Evolutionary conservation across 1,140 invertebrate genomes (phyloP), one percentile per base, ranked within the genome.

Genomic region (Condylostylus longicornis): DNA sequence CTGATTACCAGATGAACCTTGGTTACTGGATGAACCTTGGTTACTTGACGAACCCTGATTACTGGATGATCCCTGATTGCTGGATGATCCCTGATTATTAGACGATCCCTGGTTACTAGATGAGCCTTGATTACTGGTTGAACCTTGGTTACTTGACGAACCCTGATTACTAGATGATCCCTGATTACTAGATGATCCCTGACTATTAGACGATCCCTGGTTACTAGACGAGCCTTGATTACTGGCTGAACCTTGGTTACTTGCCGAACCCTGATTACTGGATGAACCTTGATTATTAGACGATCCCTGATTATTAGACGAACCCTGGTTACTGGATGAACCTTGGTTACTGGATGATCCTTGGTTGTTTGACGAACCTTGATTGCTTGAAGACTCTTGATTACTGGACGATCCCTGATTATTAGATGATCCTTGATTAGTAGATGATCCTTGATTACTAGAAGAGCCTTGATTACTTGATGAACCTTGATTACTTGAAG

Each of bases 1-100:
- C n/a, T 15, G 34, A 25, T 20, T 35, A 18, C 17, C 17, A 31
- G 23, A 25, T 25, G 23, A 25, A 7, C 23, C 23, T 25, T 32
- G 30, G n/a, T 32, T 32, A 6, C 35, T 41, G 0, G 30, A 32
- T 18, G 30, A 12, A 14, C 18, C 15, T 20, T 34, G 33, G n/a
- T 28, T 37, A 15, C n/a, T n/a, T n/a, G n/a, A n/a, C n/a, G n/a
- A n/a, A n/a, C 12, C 18, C 25, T 25, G 4, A 17, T 18, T 19
- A 31, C 19, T 31, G 25, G 10, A 18, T 29, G 47, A 41, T 3
- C 38, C 28, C n/a, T 51, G 42, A 1, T 23, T 22, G 13, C 40
- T 40, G 4, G 39, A 38, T 3, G 48, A 31, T 7, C 29, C 43
- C 18, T 51, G 49, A 14, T 40, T 50, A 13, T 33, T 46, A 1